These are phyloP conservation scores for Acleris cristana DNA, from an alignment of 2,888 invertebrate species.

Conservation along the genomic window DNA sequence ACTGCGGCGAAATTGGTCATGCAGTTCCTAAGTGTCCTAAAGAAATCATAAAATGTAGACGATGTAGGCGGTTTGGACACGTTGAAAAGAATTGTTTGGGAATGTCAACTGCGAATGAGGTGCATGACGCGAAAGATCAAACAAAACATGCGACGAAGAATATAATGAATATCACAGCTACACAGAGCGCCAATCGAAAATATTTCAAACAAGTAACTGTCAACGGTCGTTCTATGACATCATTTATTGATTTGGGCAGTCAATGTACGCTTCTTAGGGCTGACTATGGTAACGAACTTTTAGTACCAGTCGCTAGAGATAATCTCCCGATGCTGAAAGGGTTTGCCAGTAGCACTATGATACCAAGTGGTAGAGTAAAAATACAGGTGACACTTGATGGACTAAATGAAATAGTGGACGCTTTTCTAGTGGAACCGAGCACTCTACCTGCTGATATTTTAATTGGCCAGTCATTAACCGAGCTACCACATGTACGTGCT, in stretches of 20 bases:
- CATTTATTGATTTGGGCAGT: constrained; percentile 1
- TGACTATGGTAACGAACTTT: background rate
- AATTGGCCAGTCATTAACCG: background rate
- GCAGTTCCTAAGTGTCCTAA: constrained; percentile 14
- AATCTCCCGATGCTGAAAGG: background rate
- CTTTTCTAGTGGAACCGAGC: background rate
- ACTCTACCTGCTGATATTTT: background rate
- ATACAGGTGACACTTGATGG: background rate
- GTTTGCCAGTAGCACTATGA: background rate
- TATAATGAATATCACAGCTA: constrained; percentile 8
- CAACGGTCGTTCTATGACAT: background rate
- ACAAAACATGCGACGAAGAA: background rate
- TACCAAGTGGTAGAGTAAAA: background rate
- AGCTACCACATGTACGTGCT: background rate
- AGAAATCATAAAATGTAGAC: constrained; percentile 11
- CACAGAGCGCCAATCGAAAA: background rate
- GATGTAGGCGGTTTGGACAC: background rate
- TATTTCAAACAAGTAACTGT: background rate
- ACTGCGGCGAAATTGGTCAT: constrained; percentile 39
- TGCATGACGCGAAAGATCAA: too few relatives aligned
- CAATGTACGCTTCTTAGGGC: background rate
- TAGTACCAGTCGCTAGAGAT: background rate
- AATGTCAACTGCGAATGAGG: too few relatives aligned
- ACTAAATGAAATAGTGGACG: background rate
- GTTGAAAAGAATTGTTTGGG: too few relatives aligned